phyloP scores from a whole-genome alignment of 2,888 invertebrate species.

The Polydrusus cervinus region DNA sequence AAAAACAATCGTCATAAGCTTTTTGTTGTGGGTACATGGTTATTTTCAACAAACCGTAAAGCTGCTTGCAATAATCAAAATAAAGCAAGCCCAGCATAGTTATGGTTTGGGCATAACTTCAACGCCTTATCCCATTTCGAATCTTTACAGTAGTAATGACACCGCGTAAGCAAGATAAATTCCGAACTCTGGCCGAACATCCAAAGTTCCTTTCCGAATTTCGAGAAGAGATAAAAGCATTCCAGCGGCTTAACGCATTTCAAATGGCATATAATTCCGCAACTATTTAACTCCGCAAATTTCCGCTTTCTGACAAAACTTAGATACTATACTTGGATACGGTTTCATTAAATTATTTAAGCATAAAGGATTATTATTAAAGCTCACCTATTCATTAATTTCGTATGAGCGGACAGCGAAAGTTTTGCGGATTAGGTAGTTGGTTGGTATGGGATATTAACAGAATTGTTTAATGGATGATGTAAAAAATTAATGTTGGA shows the following conservation, averaged over 20 bases:
- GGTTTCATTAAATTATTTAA: slow-evolving; percentile 34
- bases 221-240: slow-evolving; percentile 44
- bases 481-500: no score
- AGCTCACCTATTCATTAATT: slow-evolving; percentile 17
- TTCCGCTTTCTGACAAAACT: slow-evolving; percentile 24
- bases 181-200: slow-evolving; percentile 20
- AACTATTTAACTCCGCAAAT: slow-evolving; percentile 31
- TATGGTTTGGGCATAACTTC: slow-evolving; percentile 19
- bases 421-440: slow-evolving; percentile 4
- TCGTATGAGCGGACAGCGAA: not conserved
- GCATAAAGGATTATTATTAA: slow-evolving; percentile 23
- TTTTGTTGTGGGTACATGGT: not conserved
- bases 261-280: slow-evolving; percentile 42
- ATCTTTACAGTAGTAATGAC: slow-evolving; percentile 19
- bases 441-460: not conserved
- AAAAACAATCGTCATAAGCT: not conserved
- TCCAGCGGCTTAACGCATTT: slow-evolving; percentile 47
- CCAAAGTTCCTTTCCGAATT: slow-evolving; percentile 37
- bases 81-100: not conserved
- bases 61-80: not conserved
- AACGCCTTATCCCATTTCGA: slow-evolving; percentile 8
- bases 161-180: slow-evolving; percentile 22
- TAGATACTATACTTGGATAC: slow-evolving; percentile 16
- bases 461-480: not conserved
- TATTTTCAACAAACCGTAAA: not conserved